Evolutionary conservation across 1,140 invertebrate species (phyloP), one percentile per base, ranked within the genome.

Genomic region (Hyles euphorbiae): DNA sequence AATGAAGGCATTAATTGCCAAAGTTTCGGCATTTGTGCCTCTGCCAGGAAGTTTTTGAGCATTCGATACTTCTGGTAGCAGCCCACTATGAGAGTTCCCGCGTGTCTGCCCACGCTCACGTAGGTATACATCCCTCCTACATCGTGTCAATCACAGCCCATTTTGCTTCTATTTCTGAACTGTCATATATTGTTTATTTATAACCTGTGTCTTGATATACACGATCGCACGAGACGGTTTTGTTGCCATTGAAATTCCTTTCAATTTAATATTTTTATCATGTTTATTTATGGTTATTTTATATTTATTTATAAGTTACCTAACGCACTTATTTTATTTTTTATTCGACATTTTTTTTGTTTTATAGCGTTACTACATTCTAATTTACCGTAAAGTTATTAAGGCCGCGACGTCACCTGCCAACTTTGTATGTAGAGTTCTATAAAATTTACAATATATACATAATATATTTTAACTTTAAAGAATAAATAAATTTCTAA

Each of bases 61-160:
- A 59, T 62, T 45, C 59, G 61, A 61, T 68, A 46, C 36, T 48
- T 56, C 56, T 65, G 62, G 52, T 56, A 45, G 36, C 65, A 60
- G 56, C 62, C 66, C 68, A 77, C 57, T 50, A 45, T 47, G 46
- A 55, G 47, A 59, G 58, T 58, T 60, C 53, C 47, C 67, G 56
- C 46, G 22, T 10, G 4, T 7, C 56, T 43, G 45, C 81, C 79
- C 73, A 82, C 81, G 74, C 78, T 58, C 52, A 51, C 50, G 68
- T 57, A 67, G 68, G 75, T 83, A 81, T 78, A 73, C 58, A 63
- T 58, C 67, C 60, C 49, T 70, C 69, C 65, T 74, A 67, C 46
- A 46, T 60, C 66, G 67, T 72, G 72, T 80, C 81, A 81, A 83
- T 81, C 76, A 74, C 65, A 74, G 61, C 68, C 63, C 54, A 65